Evolutionary conservation across 2,888 invertebrate genomes (phyloP).

Genomic region (Erpobdella octoculata): DNA sequence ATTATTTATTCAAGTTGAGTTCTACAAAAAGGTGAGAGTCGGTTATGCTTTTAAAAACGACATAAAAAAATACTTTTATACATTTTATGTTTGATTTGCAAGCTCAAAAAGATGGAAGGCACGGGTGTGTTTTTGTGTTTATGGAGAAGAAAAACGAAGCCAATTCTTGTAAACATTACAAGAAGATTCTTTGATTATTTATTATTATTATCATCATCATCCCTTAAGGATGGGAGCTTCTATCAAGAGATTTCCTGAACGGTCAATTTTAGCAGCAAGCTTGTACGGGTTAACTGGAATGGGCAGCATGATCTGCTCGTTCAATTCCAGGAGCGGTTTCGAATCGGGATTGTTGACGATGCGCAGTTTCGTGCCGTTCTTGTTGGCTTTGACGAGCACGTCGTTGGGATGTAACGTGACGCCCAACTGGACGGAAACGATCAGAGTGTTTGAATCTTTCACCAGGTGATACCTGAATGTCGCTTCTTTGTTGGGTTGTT

Average conservation of each 20-base stretch:
- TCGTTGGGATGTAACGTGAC: slow-evolving; percentile 25
- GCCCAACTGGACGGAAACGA: slow-evolving; percentile 16
- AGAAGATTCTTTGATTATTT: too few relatives aligned
- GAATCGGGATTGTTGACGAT: slow-evolving; percentile 12
- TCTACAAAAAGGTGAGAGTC: too few relatives aligned
- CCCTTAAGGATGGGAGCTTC: slow-evolving; percentile 29
- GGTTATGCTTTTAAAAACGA: too few relatives aligned
- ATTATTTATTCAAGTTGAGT: too few relatives aligned
- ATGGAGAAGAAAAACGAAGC: too few relatives aligned
- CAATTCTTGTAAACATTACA: too few relatives aligned
- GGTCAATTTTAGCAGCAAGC: slow-evolving; percentile 23
- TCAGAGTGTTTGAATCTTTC: slow-evolving; percentile 6
- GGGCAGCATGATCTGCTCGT: slow-evolving; percentile 26
- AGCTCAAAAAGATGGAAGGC: too few relatives aligned
- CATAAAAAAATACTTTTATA: not conserved
- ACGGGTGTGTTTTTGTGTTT: too few relatives aligned
- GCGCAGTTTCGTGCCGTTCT: slow-evolving; percentile 26
- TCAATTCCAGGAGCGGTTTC: not conserved
- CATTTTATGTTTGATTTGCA: too few relatives aligned
- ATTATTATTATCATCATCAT: too few relatives aligned
- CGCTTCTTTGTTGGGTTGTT: not conserved
- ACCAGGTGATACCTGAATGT: not conserved
- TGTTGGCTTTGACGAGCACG: slow-evolving; percentile 30
- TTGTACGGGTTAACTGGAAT: slow-evolving; percentile 25
- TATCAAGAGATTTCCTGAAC: slow-evolving; percentile 18